Percentiles rank a stretch among this genome's conserved stretches.
Evolutionary conservation across 30 jellyfish, hydroid and myxozoan genomes (phyloP).

Genomic region (Rhopilema esculentum): DNA sequence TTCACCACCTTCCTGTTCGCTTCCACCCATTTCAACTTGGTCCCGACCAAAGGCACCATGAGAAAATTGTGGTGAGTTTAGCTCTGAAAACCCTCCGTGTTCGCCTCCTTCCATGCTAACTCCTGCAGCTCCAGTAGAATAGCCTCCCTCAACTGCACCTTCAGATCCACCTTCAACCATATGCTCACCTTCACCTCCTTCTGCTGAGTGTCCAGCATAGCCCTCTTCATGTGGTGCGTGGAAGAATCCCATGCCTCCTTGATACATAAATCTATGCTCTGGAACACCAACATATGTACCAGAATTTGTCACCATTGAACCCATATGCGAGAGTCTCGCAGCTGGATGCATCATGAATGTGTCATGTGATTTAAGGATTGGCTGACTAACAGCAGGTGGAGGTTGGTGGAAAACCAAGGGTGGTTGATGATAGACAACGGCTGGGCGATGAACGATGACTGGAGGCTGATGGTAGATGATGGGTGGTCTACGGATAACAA

Average conservation of each 20-base stretch:
- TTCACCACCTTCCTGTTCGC: conserved; percentile 43
- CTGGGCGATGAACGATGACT: conserved; percentile 98
- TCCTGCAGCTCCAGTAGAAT: conserved; percentile 16
- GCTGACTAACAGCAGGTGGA: conserved; percentile 99
- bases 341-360: conserved; percentile 99
- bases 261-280: conserved; percentile 98
- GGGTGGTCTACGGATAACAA: conserved; percentile 98
- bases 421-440: conserved; percentile 99
- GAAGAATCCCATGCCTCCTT: conserved; percentile 99
- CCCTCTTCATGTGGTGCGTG: conserved; percentile 91
- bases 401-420: conserved; percentile 99
- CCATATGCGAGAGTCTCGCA: conserved; percentile 95
- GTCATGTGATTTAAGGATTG: conserved; percentile 96
- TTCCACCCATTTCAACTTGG: conserved; percentile 74
- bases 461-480: conserved; percentile 99
- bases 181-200: conserved; percentile 65
- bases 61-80: conserved; percentile 38
- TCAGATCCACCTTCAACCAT: conserved; percentile 65
- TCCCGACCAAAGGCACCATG: conserved; percentile 79
- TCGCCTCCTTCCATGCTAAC: conserved; percentile 17
- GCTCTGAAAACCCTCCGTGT: conserved; percentile 46
- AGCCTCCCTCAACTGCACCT: conserved; percentile 46
- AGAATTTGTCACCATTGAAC: conserved; percentile 98
- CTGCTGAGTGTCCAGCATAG: conserved; percentile 33
- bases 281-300: conserved; percentile 99